Percentiles rank a stretch among this genome's conserved stretches.
These are phyloP conservation scores for Pasiphila rectangulata DNA, from an alignment of 2,888 invertebrate species.

Conservation along the genomic window DNA sequence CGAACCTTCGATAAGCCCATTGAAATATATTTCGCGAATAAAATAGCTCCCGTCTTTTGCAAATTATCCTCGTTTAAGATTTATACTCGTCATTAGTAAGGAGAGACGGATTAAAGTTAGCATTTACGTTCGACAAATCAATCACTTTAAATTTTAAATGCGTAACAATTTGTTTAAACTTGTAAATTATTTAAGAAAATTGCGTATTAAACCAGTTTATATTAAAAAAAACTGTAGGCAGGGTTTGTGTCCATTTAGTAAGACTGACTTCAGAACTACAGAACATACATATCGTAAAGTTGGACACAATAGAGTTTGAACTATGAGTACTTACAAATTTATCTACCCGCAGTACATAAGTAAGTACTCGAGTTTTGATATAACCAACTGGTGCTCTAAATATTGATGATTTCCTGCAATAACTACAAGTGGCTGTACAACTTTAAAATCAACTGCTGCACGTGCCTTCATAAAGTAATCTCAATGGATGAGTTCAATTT, in stretches of 20 bases:
- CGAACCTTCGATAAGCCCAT: neutral
- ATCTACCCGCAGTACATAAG: no score
- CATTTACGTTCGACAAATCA: neutral
- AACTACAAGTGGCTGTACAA: constrained; percentile 14
- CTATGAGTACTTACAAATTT: neutral
- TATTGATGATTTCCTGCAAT: constrained; percentile 12
- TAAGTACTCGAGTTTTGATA: neutral
- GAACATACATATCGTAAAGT: no score
- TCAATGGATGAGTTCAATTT: constrained; percentile 32
- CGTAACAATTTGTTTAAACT: no score
- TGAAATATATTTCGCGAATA: constrained; percentile 13
- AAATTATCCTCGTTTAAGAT: constrained; percentile 16
- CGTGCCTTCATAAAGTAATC: constrained; percentile 12
- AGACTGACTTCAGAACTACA: no score
- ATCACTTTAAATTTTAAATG: neutral
- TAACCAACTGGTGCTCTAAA: constrained; percentile 2
- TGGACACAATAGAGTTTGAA: neutral
- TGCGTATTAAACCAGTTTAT: no score
- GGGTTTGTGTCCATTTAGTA: no score
- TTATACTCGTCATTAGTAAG: constrained; percentile 14
- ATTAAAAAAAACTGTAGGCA: no score
- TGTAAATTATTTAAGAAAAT: no score
- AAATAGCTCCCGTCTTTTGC: constrained; percentile 16
- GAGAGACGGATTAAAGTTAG: neutral
- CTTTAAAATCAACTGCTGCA: constrained; percentile 6